Percentiles rank a stretch among this genome's conserved stretches.
Evolutionary conservation across 2,888 invertebrate species (phyloP).

Genomic region (Crossocerus cetratus): DNA sequence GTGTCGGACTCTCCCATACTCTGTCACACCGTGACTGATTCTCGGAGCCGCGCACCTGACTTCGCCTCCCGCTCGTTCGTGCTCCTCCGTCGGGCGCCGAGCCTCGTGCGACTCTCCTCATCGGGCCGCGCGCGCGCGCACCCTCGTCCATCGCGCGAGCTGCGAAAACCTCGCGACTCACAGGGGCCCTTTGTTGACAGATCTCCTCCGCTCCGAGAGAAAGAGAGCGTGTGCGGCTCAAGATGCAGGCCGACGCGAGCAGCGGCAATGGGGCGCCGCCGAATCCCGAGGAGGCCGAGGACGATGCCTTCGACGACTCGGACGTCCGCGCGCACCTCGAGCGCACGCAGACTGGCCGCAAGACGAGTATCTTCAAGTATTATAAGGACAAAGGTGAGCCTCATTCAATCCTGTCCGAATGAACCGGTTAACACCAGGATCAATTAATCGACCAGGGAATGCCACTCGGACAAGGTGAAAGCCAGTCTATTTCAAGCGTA

Average conservation of each 20-base stretch:
- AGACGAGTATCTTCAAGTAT: constrained; percentile 70
- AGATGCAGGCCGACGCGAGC: constrained; percentile 25
- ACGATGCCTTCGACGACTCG: constrained; percentile 48
- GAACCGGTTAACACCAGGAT: too few species aligned
- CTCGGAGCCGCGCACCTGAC: background rate
- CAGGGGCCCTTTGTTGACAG: too few species aligned
- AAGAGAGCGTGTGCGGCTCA: background rate
- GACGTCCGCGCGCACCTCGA: constrained; percentile 42
- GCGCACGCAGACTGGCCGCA: constrained; percentile 60
- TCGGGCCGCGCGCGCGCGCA: background rate
- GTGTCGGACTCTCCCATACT: constrained; percentile 1
- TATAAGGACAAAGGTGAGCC: constrained; percentile 67
- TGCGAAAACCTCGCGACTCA: background rate
- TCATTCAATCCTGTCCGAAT: too few species aligned
- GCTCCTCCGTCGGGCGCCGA: background rate
- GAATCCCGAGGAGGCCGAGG: constrained; percentile 15
- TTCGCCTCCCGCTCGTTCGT: background rate
- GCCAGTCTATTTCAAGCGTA: too few species aligned
- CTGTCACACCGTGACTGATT: background rate
- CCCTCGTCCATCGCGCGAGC: background rate
- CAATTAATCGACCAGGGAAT: too few species aligned
- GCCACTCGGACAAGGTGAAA: too few species aligned
- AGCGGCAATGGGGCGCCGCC: constrained; percentile 11
- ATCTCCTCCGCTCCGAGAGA: too few species aligned
- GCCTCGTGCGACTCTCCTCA: background rate